Conservation (phyloP, 2,797 vertebrate species). For the Argyrosomus regius region DNA sequence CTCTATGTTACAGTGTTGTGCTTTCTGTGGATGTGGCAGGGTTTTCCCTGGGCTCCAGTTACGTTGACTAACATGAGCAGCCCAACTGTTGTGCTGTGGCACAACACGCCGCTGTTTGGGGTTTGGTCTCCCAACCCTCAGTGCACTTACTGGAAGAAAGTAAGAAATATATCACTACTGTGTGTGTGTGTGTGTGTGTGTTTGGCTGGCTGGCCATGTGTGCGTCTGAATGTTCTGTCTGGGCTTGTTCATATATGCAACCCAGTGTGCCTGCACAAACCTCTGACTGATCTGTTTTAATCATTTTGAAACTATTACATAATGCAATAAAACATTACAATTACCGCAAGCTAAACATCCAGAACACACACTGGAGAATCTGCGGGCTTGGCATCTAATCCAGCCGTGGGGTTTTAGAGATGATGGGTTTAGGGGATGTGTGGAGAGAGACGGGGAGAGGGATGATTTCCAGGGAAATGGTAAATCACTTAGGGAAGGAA, state of each 20-base stretch:
- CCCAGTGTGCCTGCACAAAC: conserved; percentile 57
- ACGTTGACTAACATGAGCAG: conserved; percentile 67
- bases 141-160: conserved; percentile 64
- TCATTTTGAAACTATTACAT: conserved; percentile 76
- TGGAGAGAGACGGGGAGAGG: conserved; percentile 55
- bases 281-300: conserved; percentile 74
- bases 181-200: conserved; percentile 29
- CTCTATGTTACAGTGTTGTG: conserved; percentile 31
- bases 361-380: conserved; percentile 64
- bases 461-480: conserved; percentile 75
- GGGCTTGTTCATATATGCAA: conserved; percentile 59
- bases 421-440: conserved; percentile 80
- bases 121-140: conserved; percentile 54
- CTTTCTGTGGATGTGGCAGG: conserved; percentile 79
- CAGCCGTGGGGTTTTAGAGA: conserved; percentile 61
- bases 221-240: conserved; percentile 57
- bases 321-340: conserved; percentile 80
- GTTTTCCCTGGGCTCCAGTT: conserved; percentile 72
- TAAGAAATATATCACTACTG: conserved; percentile 60
- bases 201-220: not conserved
- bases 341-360: conserved; percentile 76
- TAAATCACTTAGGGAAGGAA: conserved; percentile 74
- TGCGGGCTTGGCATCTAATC: conserved; percentile 63
- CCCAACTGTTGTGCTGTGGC: conserved; percentile 59
- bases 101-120: conserved; percentile 59